Evolutionary conservation across 2,797 vertebrate species (phyloP).

Genomic region (Dicrostonyx torquatus): DNA sequence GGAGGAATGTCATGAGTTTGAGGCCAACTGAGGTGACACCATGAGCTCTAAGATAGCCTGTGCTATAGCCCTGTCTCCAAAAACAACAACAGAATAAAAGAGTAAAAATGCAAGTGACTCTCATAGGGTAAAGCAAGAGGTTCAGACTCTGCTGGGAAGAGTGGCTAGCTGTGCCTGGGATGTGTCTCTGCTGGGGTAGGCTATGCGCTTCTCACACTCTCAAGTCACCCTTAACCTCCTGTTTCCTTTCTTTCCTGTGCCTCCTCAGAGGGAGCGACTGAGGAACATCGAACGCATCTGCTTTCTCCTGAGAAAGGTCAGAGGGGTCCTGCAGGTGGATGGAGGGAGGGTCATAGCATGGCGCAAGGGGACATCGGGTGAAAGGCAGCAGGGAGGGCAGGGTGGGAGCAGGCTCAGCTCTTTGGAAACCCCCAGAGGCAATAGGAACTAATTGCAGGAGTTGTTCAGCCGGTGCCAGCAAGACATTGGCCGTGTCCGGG

Average conservation of each 20-base stretch:
- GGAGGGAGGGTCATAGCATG: not conserved
- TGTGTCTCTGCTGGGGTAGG: not conserved
- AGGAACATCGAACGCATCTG: slow-evolving; percentile 98
- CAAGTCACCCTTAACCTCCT: not conserved
- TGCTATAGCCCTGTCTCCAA: not conserved
- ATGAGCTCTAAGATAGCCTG: not conserved
- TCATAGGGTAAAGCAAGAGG: not conserved
- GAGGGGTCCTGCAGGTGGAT: not conserved
- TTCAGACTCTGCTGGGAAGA: not conserved
- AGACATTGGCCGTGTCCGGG: slow-evolving; percentile 41
- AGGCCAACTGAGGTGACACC: not conserved
- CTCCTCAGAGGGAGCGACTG: slow-evolving; percentile 93
- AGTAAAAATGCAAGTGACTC: not conserved
- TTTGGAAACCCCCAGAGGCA: slow-evolving; percentile 64
- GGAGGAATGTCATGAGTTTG: not conserved
- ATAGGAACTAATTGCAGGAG: slow-evolving; percentile 58
- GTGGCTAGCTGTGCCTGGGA: not conserved
- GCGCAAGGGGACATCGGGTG: not conserved
- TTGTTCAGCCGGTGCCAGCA: slow-evolving; percentile 51
- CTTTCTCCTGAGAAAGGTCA: slow-evolving; percentile 97
- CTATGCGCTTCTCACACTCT: rapidly evolving
- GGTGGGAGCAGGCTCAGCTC: not conserved
- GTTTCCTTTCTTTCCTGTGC: slow-evolving; percentile 13
- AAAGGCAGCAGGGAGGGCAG: not conserved
- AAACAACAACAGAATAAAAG: not conserved